A percentile compares a stretch with the other conserved stretches of the same genome.
Conservation (phyloP, 2,797 vertebrate species). For the Saxicola maurus region DNA sequence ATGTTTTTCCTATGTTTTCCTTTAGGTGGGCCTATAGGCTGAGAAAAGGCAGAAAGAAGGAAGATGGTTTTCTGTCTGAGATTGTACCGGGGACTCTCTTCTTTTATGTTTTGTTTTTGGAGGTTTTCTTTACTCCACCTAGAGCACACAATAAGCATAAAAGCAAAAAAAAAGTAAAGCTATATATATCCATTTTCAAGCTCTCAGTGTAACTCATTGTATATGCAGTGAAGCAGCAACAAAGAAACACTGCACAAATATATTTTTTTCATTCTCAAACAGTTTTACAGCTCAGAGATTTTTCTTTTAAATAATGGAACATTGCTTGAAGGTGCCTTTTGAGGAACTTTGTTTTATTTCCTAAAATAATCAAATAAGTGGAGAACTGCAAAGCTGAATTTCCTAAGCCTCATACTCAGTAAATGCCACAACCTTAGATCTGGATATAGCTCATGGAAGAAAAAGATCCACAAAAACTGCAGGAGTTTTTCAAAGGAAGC, state of each 20-base stretch:
- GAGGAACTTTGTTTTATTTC: neutral
- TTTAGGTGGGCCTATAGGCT: neutral
- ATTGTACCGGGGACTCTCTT: neutral
- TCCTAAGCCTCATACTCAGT: neutral
- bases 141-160: neutral
- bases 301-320: neutral
- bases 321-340: neutral
- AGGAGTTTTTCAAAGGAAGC: neutral
- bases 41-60: neutral
- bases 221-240: neutral
- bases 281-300: neutral
- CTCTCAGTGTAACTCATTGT: neutral
- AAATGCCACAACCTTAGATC: neutral
- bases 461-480: neutral
- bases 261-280: neutral
- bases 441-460: neutral
- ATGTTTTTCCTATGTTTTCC: neutral
- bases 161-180: neutral
- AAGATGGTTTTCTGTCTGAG: neutral
- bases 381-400: neutral
- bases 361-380: neutral
- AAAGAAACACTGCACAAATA: neutral
- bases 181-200: neutral
- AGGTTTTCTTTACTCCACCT: neutral
- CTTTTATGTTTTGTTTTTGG: neutral